A percentile compares a stretch with the other conserved stretches of the same genome.
Evolutionary conservation across 2,797 vertebrate genomes (phyloP).

Genomic region (Trachops cirrhosus): DNA sequence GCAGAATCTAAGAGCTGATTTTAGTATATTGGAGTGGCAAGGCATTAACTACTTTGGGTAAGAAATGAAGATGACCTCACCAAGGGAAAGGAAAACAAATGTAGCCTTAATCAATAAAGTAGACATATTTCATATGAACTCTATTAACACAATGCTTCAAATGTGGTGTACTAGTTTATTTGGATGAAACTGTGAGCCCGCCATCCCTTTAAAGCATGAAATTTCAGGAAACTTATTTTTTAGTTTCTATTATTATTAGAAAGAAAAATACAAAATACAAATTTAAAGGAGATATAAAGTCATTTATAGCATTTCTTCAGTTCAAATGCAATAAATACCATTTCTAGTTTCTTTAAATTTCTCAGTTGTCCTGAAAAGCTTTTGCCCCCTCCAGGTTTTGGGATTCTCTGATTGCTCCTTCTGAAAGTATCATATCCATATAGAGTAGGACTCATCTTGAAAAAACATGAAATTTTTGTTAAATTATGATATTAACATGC

Average conservation of each 20-base stretch:
- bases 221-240: neutral
- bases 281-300: conserved; percentile 62
- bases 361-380: neutral
- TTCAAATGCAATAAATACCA: neutral
- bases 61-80: conserved; percentile 67
- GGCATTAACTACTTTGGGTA: neutral
- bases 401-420: neutral
- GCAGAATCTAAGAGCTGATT: conserved; percentile 25
- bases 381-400: neutral
- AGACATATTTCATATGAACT: conserved; percentile 57
- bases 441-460: neutral
- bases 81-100: conserved; percentile 65
- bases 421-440: neutral
- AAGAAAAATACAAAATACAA: conserved; percentile 45
- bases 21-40: conserved; percentile 20
- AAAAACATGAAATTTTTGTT: neutral
- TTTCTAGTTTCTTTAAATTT: neutral
- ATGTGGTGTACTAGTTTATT: conserved; percentile 60
- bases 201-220: neutral
- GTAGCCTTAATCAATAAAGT: conserved; percentile 65
- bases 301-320: conserved; percentile 46
- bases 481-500: neutral
- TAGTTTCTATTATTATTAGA: conserved; percentile 53
- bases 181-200: conserved; percentile 38
- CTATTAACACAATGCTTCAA: conserved; percentile 66